Base-by-base conservation (phyloP, 1,140 invertebrate genomes). In the Anastrepha ludens region DNA sequence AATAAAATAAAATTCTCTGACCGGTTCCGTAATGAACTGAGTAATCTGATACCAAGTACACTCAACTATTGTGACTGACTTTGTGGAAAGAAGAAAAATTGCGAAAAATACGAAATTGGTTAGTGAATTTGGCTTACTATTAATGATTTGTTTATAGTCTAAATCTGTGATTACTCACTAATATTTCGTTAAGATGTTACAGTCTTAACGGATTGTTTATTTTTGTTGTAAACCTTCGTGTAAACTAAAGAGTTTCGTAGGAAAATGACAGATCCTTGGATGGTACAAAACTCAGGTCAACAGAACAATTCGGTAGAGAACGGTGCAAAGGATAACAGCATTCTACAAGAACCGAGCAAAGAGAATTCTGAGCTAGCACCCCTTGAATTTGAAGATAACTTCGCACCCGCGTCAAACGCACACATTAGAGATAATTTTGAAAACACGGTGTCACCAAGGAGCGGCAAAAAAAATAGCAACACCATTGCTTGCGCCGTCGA, bases 371-470 rank as follows among this genome's bases (percentile, higher is more conserved):
- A 47, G 8, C 1, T 8, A 70, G 44, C 64, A 55, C 47, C 86
- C 65, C 67, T 89, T 50, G 87, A 88, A 67, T 94, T 94, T 78
- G 94, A 94, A 90, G 94, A 94, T 89, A 94, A 94, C 91, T 94
- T 94, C 88, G 90, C 88, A 70, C 89, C 92, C 60, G 70, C 50
- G 78, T 88, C 60, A 62, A 85, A 62, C 87, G 87, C 87, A 88
- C 2, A 7, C 20, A 60, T 39, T 39, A 64, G 55, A 29, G 87
- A 29, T 62, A 86, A 47, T 85, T 65, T 9, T n/a, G 8, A 4
- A 29, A 67, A 67, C 64, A 17, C 50, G 67, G 60, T 3, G 29
- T 58, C 60, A 64, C n/a, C 44, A 29, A 78, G 65, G 20, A n/a
- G 44, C 55, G 17, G 70, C 85, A 20, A 85, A 55, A 89, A n/a